Evolutionary conservation across 2,888 invertebrate genomes (phyloP), one percentile per base, ranked within the genome.

Genomic region (Sturmia bella): DNA sequence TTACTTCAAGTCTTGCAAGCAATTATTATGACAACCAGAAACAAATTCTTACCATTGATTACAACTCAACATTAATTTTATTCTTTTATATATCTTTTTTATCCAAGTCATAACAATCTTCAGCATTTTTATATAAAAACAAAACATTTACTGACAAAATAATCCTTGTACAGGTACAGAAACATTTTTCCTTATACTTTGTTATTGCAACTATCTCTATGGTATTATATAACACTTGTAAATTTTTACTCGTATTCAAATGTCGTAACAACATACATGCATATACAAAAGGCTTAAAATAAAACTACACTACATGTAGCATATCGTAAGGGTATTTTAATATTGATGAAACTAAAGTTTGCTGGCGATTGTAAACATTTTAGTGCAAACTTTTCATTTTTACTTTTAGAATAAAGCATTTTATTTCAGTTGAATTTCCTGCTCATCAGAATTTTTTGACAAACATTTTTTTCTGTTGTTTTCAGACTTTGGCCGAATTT

Each of bases 241-340:
- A 43, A 17, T 57, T 68, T 32, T 32, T 1, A 6, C 9, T 7
- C 27, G 15, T 32, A 48, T 77, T 50, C 41, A 17, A 19, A 61
- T 54, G 45, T n/a, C 37, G 61, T 64, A 63, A 57, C 2, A 78
- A 27, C 45, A 39, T 64, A n/a, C n/a, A n/a, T 56, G 64, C 70
- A 78, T 78, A 64, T n/a, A 19, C 27, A 48, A 72, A 78, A 15
- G 78, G 70, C 48, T 50, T 57, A 41, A 48, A 27, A 48, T 19
- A 50, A 13, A 32, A 43, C 37, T 19, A 37, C 2, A 64, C 39
- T 77, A 64, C 15, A 37, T 72, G 17, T n/a, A 41, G 78, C 72
- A 78, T 78, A 72, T 11, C 72, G 12, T 27, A 13, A 63, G 45
- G 64, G 9, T 43, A 24, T 59, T 64, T 45, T 11, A 19, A 39